Evolutionary conservation across 1,140 invertebrate species (phyloP), one percentile per base, ranked within the genome.

Genomic region (Scaptomyza pallida): DNA sequence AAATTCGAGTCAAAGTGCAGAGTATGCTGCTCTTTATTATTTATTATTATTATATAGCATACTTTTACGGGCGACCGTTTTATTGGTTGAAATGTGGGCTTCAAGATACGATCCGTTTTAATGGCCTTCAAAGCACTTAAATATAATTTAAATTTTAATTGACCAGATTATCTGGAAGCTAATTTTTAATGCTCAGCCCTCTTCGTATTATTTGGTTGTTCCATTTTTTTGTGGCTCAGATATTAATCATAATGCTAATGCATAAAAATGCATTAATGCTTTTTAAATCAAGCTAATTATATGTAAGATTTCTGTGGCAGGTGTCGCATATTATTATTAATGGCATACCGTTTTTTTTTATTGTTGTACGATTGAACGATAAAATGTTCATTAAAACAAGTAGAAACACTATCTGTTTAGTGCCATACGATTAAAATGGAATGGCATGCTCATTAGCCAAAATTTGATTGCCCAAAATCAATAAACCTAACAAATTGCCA

Each of bases 81-180:
- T 9, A 6, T 30, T 8, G 26, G 26, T 30, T 30, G 5, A n/a
- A 35, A n/a, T n/a, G 33, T 35, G 10, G 10, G 33, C 12, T 21
- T 15, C 4, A n/a, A 37, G 52, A 40, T 55, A 26, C 12, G 1
- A 55, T 55, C 21, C 15, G 16, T 26, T 43, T 40, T 43, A 43
- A 55, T 55, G 40, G 13, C 37, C 30, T 8, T 0, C 12, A 55
- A 26, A 8, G 37, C 13, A 55, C 37, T 55, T 26, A 55, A 57
- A 57, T 33, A 44, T 57, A 13, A 57, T 44, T 44, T 12, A 33
- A 57, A 13, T 33, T 23, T 23, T 57, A 51, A 61, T 61, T 51
- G 19, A 1, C 2, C 30, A 63, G 23, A 63, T 54, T 19, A 54
- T 54, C 60, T 44, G 5, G 9, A 33, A 23, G 17, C 35, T 26